Conservation (phyloP, 2,113 vertebrate species). For the Gambusia holbrooki region DNA sequence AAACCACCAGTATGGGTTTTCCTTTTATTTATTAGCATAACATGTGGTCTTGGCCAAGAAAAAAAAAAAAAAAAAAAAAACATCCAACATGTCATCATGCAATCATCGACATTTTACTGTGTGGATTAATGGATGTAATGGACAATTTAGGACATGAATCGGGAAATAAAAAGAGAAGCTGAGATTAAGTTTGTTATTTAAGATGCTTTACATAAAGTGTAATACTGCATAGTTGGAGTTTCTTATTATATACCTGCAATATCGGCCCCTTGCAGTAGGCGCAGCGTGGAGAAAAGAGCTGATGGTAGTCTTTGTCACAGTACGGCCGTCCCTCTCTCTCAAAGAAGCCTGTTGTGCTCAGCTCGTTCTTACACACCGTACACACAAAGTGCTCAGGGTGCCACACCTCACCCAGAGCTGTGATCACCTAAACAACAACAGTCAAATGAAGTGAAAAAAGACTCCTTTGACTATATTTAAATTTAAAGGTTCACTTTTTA, state of each 20-base stretch:
- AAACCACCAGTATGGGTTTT: constrained; percentile 33
- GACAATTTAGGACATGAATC: background rate
- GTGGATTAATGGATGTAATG: constrained; percentile 19
- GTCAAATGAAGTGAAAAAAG: background rate
- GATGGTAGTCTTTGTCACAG: constrained; percentile 87
- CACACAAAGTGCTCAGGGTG: constrained; percentile 92
- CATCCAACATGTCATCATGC: constrained; percentile 35
- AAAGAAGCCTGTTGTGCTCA: constrained; percentile 83
- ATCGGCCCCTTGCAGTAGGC: constrained; percentile 88
- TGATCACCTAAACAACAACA: constrained; percentile 80
- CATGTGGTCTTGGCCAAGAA: constrained; percentile 11
- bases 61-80: constrained; percentile 16
- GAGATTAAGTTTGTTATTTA: background rate
- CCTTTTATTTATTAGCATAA: constrained; percentile 27
- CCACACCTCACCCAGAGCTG: constrained; percentile 87
- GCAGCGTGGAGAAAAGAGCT: constrained; percentile 86
- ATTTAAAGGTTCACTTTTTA: constrained; percentile 45
- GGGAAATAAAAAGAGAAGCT: no score
- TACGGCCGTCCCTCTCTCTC: constrained; percentile 84
- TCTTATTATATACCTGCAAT: constrained; percentile 71
- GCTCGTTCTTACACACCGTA: constrained; percentile 77
- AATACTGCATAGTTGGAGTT: background rate
- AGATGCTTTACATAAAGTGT: background rate
- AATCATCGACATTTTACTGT: constrained; percentile 24
- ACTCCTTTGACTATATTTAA: background rate